phyloP scores from a whole-genome alignment of 1,140 invertebrate species.

The Eupristina koningsbergeri region DNA sequence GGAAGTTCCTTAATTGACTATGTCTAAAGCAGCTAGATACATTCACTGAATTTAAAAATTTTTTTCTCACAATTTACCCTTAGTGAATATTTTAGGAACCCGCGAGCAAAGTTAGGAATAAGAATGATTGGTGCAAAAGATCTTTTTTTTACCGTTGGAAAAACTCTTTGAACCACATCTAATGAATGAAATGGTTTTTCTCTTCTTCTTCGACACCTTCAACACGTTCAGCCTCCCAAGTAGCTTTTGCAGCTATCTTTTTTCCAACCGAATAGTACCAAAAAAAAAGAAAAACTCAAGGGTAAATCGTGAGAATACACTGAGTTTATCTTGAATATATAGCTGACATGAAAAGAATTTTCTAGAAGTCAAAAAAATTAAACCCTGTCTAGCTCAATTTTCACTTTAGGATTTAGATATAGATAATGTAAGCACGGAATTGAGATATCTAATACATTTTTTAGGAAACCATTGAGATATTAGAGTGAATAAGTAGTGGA shows the following conservation, averaged over 20 bases:
- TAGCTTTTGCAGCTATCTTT: neutral
- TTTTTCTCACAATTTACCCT: conserved; percentile 16
- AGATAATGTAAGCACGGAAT: neutral
- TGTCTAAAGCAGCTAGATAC: neutral
- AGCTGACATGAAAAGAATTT: neutral
- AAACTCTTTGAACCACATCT: conserved; percentile 2
- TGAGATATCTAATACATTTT: neutral
- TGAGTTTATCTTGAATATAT: neutral
- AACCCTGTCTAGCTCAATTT: neutral
- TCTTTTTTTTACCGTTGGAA: neutral
- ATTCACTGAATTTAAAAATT: conserved; percentile 30
- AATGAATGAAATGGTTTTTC: conserved; percentile 48
- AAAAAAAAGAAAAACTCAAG: neutral
- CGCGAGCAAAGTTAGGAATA: neutral
- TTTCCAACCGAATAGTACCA: neutral
- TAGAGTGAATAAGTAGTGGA: neutral
- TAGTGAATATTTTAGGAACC: conserved; percentile 32
- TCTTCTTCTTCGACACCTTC: conserved; percentile 17
- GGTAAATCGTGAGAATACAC: neutral
- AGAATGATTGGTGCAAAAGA: conserved; percentile 13
- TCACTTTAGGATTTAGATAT: neutral
- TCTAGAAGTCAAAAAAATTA: neutral
- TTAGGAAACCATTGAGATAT: neutral
- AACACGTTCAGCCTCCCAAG: neutral
- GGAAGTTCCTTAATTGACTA: conserved; percentile 13